Conservation (phyloP, 2,797 vertebrate genomes). For the Coreius guichenoti region DNA sequence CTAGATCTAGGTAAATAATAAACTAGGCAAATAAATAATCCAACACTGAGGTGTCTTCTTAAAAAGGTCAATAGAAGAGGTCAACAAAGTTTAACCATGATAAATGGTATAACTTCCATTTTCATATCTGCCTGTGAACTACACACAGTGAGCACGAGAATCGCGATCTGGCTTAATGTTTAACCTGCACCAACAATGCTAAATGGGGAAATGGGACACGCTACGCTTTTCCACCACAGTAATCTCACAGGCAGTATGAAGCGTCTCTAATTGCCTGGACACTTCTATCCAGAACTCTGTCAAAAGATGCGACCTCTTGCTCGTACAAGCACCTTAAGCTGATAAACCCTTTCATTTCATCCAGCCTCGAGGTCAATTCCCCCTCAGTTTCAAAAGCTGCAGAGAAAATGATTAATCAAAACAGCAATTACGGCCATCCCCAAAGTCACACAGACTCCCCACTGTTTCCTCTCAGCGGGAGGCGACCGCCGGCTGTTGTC, state of each 20-base stretch:
- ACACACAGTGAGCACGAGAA: conserved; percentile 46
- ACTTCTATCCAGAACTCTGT: conserved; percentile 69
- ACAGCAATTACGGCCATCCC: conserved; percentile 75
- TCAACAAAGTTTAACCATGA: not conserved
- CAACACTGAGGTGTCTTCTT: not conserved
- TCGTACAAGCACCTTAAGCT: conserved; percentile 81
- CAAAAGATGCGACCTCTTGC: conserved; percentile 74
- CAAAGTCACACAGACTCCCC: conserved; percentile 71
- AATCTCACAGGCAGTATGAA: conserved; percentile 71
- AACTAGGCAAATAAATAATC: not conserved
- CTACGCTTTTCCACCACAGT: conserved; percentile 62
- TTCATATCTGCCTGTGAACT: conserved; percentile 45
- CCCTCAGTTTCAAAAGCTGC: conserved; percentile 69
- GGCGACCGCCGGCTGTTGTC: conserved; percentile 54
- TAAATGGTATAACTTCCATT: conserved; percentile 32
- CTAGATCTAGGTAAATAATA: not conserved
- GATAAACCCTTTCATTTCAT: conserved; percentile 79
- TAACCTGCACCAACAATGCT: conserved; percentile 53
- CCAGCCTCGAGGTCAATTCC: conserved; percentile 65
- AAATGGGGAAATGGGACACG: conserved; percentile 37
- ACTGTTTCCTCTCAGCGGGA: conserved; percentile 69
- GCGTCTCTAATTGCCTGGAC: conserved; percentile 78
- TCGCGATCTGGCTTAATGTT: conserved; percentile 51
- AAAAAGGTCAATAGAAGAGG: not conserved
- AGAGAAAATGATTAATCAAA: conserved; percentile 77